phyloP scores from a whole-genome alignment of 2,888 invertebrate genomes.

The Drosophila limbata region DNA sequence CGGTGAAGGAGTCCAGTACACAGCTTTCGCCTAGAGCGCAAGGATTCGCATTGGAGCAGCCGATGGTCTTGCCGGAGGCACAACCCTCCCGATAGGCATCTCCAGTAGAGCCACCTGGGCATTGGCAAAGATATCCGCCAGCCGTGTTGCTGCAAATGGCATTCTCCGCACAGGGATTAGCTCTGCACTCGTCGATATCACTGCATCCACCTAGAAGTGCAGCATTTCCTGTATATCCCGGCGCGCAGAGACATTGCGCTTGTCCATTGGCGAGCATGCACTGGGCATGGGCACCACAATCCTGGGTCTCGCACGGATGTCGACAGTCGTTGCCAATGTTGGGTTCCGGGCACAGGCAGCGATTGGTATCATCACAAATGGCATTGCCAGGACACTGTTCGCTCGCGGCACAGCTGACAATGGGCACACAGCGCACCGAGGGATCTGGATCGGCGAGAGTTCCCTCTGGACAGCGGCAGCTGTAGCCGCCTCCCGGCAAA shows the following conservation, averaged over 20 bases:
- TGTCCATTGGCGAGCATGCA: conserved; percentile 93
- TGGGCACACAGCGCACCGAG: conserved; percentile 91
- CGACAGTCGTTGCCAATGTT: conserved; percentile 96
- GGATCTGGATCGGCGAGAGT: conserved; percentile 94
- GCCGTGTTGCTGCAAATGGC: conserved; percentile 96
- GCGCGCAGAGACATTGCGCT: conserved; percentile 93
- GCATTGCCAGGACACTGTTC: conserved; percentile 96
- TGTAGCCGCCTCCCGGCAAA: conserved; percentile 90
- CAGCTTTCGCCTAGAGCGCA: conserved; percentile 95
- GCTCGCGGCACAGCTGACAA: conserved; percentile 91
- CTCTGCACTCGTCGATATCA: conserved; percentile 95
- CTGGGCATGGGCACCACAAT: conserved; percentile 94
- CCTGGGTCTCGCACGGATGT: conserved; percentile 95
- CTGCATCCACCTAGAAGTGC: conserved; percentile 89
- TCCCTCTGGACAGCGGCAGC: conserved; percentile 93
- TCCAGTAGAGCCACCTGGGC: conserved; percentile 92
- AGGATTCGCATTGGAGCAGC: conserved; percentile 91
- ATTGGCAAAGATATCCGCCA: conserved; percentile 94
- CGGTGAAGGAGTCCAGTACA: conserved; percentile 90
- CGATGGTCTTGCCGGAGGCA: conserved; percentile 88
- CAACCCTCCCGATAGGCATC: conserved; percentile 93
- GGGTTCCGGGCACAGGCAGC: conserved; percentile 95
- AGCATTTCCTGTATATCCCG: conserved; percentile 90
- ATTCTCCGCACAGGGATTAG: conserved; percentile 92
- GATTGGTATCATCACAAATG: conserved; percentile 91